These are phyloP conservation scores for Coelogynopora nodosa DNA, from an alignment of 2,888 invertebrate species.

Conservation along the genomic window DNA sequence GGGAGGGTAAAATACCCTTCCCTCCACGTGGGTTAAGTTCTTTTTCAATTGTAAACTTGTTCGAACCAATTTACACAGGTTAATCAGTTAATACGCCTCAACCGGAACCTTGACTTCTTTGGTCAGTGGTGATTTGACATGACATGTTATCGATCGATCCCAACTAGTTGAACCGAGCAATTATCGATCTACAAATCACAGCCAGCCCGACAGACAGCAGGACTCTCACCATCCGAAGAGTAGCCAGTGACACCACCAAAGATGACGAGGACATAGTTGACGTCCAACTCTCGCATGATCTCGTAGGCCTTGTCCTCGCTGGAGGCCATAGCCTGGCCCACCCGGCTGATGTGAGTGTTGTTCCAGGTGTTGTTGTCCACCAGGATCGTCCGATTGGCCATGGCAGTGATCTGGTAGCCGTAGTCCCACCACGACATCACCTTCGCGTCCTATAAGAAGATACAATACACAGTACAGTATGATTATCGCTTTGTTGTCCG, in stretches of 20 bases:
- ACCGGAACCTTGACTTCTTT: no score
- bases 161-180: no score
- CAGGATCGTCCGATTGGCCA: conserved; percentile 94
- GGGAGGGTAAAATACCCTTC: no score
- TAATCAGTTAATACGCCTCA: no score
- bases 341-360: conserved; percentile 94
- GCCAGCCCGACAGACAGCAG: not conserved
- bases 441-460: conserved; percentile 59
- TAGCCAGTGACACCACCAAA: conserved; percentile 98
- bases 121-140: no score
- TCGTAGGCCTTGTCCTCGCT: conserved; percentile 92
- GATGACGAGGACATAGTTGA: conserved; percentile 93
- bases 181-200: no score
- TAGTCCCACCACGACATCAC: conserved; percentile 99
- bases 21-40: no score
- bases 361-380: conserved; percentile 99
- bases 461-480: not conserved
- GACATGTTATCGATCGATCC: not conserved
- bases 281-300: conserved; percentile 93
- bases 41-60: no score
- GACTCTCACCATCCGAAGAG: conserved; percentile 80
- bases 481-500: no score
- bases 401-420: conserved; percentile 92
- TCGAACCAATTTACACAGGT: no score
- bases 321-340: conserved; percentile 97